Evolutionary conservation across 1,140 invertebrate species (phyloP).

Genomic region (Drosophila serrata): DNA sequence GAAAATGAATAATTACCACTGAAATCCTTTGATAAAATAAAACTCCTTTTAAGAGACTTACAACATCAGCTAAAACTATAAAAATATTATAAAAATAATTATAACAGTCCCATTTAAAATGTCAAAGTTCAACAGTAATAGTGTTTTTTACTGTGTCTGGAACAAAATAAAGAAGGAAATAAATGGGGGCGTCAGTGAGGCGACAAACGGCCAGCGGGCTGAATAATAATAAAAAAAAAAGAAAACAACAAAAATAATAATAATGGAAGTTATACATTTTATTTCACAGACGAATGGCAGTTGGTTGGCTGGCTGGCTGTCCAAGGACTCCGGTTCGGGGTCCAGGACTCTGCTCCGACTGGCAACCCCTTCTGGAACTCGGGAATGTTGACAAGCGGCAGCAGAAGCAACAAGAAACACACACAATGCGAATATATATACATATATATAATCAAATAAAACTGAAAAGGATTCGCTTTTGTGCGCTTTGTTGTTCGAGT

Average conservation of each 20-base stretch:
- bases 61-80: not conserved
- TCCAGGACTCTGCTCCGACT: slow-evolving; percentile 8
- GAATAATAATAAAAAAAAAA: slow-evolving; percentile 22
- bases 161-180: not conserved
- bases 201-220: slow-evolving; percentile 40
- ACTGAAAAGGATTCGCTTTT: slow-evolving; percentile 73
- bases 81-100: not conserved
- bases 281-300: slow-evolving; percentile 58
- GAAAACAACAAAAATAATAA: too few species aligned
- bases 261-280: slow-evolving; percentile 79
- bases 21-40: not conserved
- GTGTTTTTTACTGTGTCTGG: slow-evolving; percentile 6
- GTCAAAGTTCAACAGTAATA: not conserved
- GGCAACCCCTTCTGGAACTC: slow-evolving; percentile 18
- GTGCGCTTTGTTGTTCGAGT: slow-evolving; percentile 78
- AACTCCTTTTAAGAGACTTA: not conserved
- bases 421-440: slow-evolving; percentile 37
- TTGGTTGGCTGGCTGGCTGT: slow-evolving; percentile 33
- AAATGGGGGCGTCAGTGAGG: slow-evolving; percentile 30
- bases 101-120: not conserved
- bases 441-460: slow-evolving; percentile 52
- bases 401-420: slow-evolving; percentile 39
- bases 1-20: not conserved
- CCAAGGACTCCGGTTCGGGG: slow-evolving; percentile 18
- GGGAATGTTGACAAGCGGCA: slow-evolving; percentile 60